Base-by-base conservation (phyloP, 2,797 vertebrate genomes). In the Parambassis ranga region DNA sequence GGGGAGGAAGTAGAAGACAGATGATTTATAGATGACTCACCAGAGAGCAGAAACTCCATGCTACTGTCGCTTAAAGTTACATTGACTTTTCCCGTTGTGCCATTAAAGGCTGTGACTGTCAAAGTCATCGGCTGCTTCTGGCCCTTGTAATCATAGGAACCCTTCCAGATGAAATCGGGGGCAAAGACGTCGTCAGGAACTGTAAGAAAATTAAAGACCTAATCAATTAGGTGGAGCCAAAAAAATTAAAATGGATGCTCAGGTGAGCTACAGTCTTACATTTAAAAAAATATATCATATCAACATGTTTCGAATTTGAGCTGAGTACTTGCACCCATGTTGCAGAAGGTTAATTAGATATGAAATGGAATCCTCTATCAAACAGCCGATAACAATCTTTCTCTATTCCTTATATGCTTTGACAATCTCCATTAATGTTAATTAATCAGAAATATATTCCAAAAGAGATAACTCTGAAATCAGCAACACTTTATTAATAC, bases 141-240 rank as follows among this genome's bases (percentile, higher is more conserved):
- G 78, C 93, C 95, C 87, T 95, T 97, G 82, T 95, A 95, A 80
- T 97, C 94, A 27, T 95, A 96, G 53, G 96, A 99, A 38, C 97
- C 97, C 91, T 96, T 99, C 97, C 97, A 99, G 89, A 95, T 85
- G n/a, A 96, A 98, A 82, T 96, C 93, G 48, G 95, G 93, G 20
- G 95, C 94, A 81, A 99, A 98, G n/a, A 98, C 93, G 38, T 98
- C 92, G 62, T 96, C 94, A 10, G 97, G 96, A 86, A 99, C 97
- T 99, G 82, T 7, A 63, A 30, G 7, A n/a, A 14, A 72, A 31
- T 4, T 8, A n/a, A n/a, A n/a, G n/a, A n/a, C n/a, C n/a, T n/a
- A n/a, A n/a, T n/a, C n/a, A 24, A 42, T 31, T 43, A 31, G 38
- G 50, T 14, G 8, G 50, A 20, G 8, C 0, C 14, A 41, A 58